Base-by-base conservation (phyloP, 2,113 vertebrate genomes). In the Leptobrachium ailaonicum region DNA sequence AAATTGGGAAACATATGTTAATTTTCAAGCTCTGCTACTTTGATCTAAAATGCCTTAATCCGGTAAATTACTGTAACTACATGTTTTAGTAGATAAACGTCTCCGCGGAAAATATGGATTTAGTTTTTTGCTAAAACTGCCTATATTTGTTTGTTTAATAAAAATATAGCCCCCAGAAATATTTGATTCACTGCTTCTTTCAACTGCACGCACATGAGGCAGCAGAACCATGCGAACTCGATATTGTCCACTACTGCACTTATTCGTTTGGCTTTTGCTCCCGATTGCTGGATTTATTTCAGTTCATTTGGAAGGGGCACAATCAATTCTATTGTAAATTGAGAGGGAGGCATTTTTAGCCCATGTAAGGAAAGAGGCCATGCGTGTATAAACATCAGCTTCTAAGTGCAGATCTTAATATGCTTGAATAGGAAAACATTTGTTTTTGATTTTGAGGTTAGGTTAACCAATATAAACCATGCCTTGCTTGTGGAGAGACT, bases 371-470 rank as follows among this genome's bases (percentile, higher is more conserved):
- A 90, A 82, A 83, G 53, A 87, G 88, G 72, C 83, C 93, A 82
- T 85, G 88, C 84, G 91, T 91, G 71, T 85, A 71, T 79, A 91
- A 87, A 90, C 83, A 87, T 82, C 85, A 88, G 85, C 83, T 89
- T 85, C 76, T 79, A 89, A 77, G 78, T 83, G 84, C 84, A 87
- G 84, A 85, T 88, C 90, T 87, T 84, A 86, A 83, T 88, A 89
- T 71, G 86, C 87, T 86, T 86, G 82, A 84, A 82, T 87, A 85
- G 88, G 87, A 87, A 89, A 90, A 92, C 90, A 95, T 94, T 95
- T 95, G 92, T 82, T 95, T 95, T 91, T 91, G 73, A 94, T 95
- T 54, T 95, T 93, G 75, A 89, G 85, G 82, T 87, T 82, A 70
- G 68, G 85, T 79, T 88, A 82, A 90, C 88, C 83, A 90, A 85